Evolutionary conservation across 2,888 invertebrate genomes (phyloP).

Genomic region (Hypselothyrea guttata): DNA sequence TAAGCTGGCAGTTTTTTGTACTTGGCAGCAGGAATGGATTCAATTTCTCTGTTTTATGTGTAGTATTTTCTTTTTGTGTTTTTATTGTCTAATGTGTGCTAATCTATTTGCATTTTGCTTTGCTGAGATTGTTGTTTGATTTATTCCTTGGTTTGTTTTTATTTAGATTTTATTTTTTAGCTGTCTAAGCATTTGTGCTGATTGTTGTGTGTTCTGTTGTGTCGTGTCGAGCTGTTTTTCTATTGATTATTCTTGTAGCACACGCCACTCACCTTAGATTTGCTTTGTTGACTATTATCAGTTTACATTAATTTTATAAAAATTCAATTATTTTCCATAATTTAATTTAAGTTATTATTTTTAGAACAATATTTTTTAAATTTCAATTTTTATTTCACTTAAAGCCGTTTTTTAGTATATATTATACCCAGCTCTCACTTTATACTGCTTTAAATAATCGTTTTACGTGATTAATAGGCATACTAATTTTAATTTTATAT

Average conservation of each 20-base stretch:
- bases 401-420: no score
- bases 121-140: conserved; percentile 1
- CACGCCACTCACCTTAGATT: neutral
- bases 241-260: neutral
- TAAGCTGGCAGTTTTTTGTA: conserved; percentile 30
- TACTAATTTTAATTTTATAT: no score
- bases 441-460: no score
- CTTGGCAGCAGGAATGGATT: conserved; percentile 22
- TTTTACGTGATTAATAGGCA: no score
- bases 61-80: conserved; percentile 3
- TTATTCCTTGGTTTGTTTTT: conserved; percentile 2
- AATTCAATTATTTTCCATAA: no score
- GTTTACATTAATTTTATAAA: no score
- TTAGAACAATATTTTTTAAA: no score
- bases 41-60: conserved; percentile 2
- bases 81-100: conserved; percentile 33
- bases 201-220: neutral
- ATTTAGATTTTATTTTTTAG: neutral
- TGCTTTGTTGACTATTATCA: neutral
- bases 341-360: no score
- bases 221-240: neutral
- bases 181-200: no score
- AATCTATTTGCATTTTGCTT: conserved; percentile 73
- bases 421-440: no score
- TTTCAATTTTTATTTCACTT: no score